Conservation (phyloP, 2,113 vertebrate genomes). For the Sterrhoptilus dennistouni region DNA sequence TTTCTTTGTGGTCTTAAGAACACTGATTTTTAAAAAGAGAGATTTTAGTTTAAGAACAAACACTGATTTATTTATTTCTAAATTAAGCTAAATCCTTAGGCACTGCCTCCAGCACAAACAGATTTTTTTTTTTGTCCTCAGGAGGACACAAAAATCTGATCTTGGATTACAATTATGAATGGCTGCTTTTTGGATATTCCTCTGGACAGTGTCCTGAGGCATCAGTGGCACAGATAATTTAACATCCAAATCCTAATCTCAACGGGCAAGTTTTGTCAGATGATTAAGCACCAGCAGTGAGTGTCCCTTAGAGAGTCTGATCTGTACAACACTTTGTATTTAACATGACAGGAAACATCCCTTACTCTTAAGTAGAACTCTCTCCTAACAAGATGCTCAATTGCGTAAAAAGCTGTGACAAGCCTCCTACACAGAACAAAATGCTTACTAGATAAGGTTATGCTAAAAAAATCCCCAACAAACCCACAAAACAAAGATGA, state of each 20-base stretch:
- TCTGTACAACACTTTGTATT: neutral
- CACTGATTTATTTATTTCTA: neutral
- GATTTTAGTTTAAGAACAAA: neutral
- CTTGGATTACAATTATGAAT: neutral
- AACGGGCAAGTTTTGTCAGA: neutral
- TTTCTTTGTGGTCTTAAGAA: slow-evolving; percentile 89
- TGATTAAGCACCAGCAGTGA: neutral
- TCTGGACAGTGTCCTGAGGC: neutral
- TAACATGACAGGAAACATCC: neutral
- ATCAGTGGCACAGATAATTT: neutral
- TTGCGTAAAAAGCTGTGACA: neutral
- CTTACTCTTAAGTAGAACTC: neutral
- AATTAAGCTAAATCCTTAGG: neutral
- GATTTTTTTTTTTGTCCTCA: neutral
- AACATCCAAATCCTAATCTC: neutral
- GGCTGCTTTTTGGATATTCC: neutral
- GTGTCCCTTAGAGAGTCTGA: neutral
- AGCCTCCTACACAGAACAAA: neutral
- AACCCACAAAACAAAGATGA: neutral
- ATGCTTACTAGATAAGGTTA: neutral
- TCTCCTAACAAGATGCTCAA: neutral
- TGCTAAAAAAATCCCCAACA: neutral
- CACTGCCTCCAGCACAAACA: neutral
- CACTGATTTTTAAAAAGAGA: slow-evolving; percentile 70
- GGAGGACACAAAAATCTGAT: neutral